Conservation (phyloP, 2,888 invertebrate species). For the Cepaea hortensis region DNA sequence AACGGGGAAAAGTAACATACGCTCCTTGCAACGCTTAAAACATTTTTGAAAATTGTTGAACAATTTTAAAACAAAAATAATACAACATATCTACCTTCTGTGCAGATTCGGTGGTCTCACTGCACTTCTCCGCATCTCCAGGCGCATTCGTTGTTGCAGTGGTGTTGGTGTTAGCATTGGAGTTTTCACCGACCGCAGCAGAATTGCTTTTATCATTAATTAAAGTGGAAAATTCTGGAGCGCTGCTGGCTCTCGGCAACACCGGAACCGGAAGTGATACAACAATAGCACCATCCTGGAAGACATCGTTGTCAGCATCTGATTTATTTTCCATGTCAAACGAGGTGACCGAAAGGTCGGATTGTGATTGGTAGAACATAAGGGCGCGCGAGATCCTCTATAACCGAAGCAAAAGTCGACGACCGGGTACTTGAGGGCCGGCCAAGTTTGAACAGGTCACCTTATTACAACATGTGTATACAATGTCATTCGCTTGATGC, state of each 20-base stretch:
- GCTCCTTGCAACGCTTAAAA: too few species aligned
- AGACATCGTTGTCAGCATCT: not conserved
- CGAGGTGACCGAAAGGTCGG: not conserved
- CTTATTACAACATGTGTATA: too few species aligned
- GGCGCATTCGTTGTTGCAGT: not conserved
- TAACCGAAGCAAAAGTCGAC: too few species aligned
- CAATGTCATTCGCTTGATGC: too few species aligned
- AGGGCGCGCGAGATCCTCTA: too few species aligned
- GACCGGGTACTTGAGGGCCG: too few species aligned
- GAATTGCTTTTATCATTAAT: not conserved
- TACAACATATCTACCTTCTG: not conserved
- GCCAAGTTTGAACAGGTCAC: too few species aligned
- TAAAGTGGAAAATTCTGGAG: not conserved
- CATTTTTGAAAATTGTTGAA: too few species aligned
- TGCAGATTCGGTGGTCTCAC: not conserved
- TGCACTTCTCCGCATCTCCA: not conserved
- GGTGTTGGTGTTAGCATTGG: not conserved
- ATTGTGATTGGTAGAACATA: too few species aligned
- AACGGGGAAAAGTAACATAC: too few species aligned
- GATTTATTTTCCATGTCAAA: not conserved
- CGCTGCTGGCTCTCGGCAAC: not conserved
- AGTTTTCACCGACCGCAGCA: too few species aligned
- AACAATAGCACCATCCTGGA: conserved; percentile 27
- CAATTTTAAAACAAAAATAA: too few species aligned
- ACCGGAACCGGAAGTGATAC: conserved; percentile 20